Base-by-base conservation (phyloP, 2,888 invertebrate species). In the Smittia aterrima region DNA sequence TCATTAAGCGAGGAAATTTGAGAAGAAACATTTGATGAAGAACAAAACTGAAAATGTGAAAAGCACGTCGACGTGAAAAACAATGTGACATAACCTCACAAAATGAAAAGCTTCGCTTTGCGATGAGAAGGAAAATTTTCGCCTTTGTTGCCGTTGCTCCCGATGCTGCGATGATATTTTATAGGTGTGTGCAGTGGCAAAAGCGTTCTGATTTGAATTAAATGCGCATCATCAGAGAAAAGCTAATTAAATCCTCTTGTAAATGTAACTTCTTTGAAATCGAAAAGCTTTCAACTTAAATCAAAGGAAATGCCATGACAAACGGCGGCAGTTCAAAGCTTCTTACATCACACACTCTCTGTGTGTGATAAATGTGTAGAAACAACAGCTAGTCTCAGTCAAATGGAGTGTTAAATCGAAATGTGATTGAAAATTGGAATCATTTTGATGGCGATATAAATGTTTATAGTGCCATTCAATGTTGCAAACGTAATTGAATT, bases 11-110 rank as follows among this genome's bases (percentile, higher is more conserved):
- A 32, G 9, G 32, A 32, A n/a, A 20, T 58, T 1, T 20, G 13
- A 66, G 13, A 47, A n/a, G 18, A 47, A 6, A 38, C 20, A 7
- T 18, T 2, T 22, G 16, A 16, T 32, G 32, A 22, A 1, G 13
- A n/a, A 40, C 3, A 13, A 72, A 38, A 72, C 24, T n/a, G 58
- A 72, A 72, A 72, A 62, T 62, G 72, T 72, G 72, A 72, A 72
- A 72, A 62, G 62, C 72, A 72, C 62, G 74, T 66, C 74, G 74
- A 32, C 1, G 18, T n/a, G 20, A 47, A 40, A 47, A 64, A 74
- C 74, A 74, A 66, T 66, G 74, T 74, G 74, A 74, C 66, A 74
- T 74, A 74, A 74, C 74, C 74, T 74, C 72, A 40, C 58, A 70
- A 24, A 68, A 47, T 13, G 40, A 27, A 70, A 68, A 68, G 27